Evolutionary conservation across 2,888 invertebrate genomes (phyloP).

Genomic region (Podotricha telesiphe): DNA sequence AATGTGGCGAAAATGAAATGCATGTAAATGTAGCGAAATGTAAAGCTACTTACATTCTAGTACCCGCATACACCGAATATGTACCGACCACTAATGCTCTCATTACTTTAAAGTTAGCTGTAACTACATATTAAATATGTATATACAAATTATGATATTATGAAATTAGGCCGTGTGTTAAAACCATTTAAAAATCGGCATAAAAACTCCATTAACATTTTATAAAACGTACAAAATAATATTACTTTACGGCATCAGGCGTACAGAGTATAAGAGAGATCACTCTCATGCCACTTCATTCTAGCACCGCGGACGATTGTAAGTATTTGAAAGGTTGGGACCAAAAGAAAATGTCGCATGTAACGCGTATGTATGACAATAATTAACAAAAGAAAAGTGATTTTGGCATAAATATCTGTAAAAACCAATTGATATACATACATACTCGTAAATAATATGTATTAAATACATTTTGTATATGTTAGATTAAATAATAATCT

Average conservation of each 20-base stretch:
- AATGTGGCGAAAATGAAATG: conserved; percentile 26
- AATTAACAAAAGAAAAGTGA: too few relatives aligned
- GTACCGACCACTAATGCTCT: conserved; percentile 20
- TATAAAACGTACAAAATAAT: not conserved
- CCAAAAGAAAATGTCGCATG: not conserved
- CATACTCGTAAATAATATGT: too few relatives aligned
- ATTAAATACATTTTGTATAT: too few relatives aligned
- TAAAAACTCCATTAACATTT: conserved; percentile 2
- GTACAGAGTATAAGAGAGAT: not conserved
- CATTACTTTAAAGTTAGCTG: conserved; percentile 25
- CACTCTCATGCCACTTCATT: conserved; percentile 1
- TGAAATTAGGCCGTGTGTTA: not conserved
- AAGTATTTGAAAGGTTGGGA: conserved; percentile 11
- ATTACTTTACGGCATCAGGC: not conserved
- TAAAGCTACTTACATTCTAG: conserved; percentile 15
- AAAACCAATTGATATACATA: too few relatives aligned
- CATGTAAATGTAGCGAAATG: conserved; percentile 19
- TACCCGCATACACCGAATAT: conserved; percentile 15
- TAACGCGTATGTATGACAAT: too few relatives aligned
- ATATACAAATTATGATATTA: conserved; percentile 12
- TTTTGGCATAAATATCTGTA: too few relatives aligned
- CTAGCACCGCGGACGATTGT: not conserved
- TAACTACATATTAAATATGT: conserved; percentile 19
- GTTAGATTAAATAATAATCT: too few relatives aligned
- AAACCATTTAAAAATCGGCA: not conserved